These are phyloP conservation scores for Carlito syrichta DNA, from an alignment of 2,113 vertebrate species.

Conservation along the genomic window DNA sequence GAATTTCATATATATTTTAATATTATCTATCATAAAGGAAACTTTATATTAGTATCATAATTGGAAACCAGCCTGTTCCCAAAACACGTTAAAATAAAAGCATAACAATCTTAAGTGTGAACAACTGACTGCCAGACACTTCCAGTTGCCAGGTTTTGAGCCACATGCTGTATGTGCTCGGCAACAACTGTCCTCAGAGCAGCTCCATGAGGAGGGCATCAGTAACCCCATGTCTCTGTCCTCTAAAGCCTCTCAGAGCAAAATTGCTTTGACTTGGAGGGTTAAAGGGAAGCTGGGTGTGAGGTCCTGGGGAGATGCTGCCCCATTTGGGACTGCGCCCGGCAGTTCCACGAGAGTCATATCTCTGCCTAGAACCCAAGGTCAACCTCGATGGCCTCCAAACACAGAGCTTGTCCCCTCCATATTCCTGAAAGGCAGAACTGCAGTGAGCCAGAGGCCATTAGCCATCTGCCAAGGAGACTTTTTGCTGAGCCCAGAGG, in stretches of 20 bases:
- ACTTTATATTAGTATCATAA: not conserved
- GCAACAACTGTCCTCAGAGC: not conserved
- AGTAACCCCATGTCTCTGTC: not conserved
- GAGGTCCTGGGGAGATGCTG: not conserved
- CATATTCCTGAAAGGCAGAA: not conserved
- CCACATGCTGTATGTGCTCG: not conserved
- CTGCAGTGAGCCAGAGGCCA: not conserved
- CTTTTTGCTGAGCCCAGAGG: not conserved
- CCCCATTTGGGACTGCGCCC: not conserved
- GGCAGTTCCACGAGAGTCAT: not conserved
- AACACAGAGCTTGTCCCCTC: not conserved
- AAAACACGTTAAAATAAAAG: not conserved
- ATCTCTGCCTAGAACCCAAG: not conserved
- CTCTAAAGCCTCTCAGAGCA: not conserved
- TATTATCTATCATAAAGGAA: not conserved
- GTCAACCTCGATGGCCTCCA: not conserved
- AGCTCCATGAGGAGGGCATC: not conserved
- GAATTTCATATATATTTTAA: not conserved
- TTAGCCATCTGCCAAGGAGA: not conserved
- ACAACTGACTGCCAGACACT: not conserved
- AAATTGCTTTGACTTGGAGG: not conserved
- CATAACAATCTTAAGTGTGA: not conserved
- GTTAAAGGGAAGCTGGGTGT: not conserved
- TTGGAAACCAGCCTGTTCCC: not conserved
- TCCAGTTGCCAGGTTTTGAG: not conserved